These are phyloP conservation scores for Poicephalus meyeri DNA, from an alignment of 2,113 vertebrate species.

Conservation along the genomic window DNA sequence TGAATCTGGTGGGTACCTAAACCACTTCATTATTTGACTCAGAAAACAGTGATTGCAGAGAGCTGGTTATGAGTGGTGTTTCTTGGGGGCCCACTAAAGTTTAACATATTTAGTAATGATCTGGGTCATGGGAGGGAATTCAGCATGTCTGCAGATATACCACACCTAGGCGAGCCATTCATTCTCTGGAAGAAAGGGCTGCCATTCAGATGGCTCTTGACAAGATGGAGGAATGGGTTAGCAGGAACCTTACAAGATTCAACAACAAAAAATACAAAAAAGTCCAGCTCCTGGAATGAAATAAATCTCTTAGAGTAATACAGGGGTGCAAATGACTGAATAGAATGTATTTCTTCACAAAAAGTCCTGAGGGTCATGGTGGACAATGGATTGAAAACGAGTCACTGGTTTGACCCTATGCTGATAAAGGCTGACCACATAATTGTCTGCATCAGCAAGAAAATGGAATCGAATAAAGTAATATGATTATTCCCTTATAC, in stretches of 20 bases:
- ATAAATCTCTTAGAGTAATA: neutral
- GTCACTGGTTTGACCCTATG: neutral
- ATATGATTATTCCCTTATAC: neutral
- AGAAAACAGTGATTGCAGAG: neutral
- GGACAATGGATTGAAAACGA: neutral
- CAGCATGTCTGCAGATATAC: neutral
- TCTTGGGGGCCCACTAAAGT: neutral
- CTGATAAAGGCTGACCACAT: neutral
- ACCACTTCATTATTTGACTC: neutral
- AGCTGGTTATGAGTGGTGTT: neutral
- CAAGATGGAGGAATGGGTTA: neutral
- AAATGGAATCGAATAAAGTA: neutral
- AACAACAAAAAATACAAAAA: neutral
- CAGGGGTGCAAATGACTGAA: fast-evolving
- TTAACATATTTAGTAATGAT: neutral
- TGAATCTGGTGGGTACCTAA: neutral
- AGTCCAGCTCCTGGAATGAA: neutral
- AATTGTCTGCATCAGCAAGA: neutral
- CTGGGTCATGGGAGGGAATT: neutral
- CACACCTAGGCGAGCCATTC: neutral
- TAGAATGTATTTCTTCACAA: neutral
- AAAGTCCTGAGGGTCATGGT: neutral
- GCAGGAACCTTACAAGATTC: neutral
- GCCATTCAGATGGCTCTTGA: neutral
- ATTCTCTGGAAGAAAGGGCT: neutral